Percentiles rank a stretch among this genome's conserved stretches.
Conservation (phyloP, 2,113 vertebrate species). For the Probosciger aterrimus region DNA sequence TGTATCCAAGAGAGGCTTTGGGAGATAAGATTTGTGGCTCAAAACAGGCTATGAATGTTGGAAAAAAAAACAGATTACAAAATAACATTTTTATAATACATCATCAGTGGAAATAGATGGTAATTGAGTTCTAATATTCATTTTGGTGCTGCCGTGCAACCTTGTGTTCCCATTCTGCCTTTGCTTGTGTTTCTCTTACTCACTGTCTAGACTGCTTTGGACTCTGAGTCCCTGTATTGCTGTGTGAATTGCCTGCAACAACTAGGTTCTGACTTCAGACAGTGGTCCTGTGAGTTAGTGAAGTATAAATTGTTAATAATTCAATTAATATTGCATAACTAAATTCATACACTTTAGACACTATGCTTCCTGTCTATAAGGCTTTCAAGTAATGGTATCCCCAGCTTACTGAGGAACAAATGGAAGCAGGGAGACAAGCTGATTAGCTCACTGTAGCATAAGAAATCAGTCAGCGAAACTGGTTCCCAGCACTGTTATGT, state of each 20-base stretch:
- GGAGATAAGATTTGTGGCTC: not conserved
- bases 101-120: not conserved
- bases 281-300: not conserved
- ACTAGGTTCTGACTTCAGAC: not conserved
- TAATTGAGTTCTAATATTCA: not conserved
- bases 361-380: not conserved
- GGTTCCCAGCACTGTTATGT: not conserved
- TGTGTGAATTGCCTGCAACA: not conserved
- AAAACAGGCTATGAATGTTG: not conserved
- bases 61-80: not conserved
- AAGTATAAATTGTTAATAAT: slow-evolving; percentile 13
- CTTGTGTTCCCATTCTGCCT: not conserved
- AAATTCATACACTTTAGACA: not conserved
- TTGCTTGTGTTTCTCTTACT: not conserved
- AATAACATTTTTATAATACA: not conserved
- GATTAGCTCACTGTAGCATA: not conserved
- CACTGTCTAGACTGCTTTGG: not conserved
- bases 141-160: not conserved
- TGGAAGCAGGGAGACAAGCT: not conserved
- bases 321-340: not conserved
- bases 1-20: not conserved
- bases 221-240: not conserved
- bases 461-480: not conserved
- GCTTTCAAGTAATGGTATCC: not conserved
- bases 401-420: not conserved